Evolutionary conservation across 2,888 invertebrate species (phyloP), one percentile per base, ranked within the genome.

Genomic region (Pyralis farinalis): DNA sequence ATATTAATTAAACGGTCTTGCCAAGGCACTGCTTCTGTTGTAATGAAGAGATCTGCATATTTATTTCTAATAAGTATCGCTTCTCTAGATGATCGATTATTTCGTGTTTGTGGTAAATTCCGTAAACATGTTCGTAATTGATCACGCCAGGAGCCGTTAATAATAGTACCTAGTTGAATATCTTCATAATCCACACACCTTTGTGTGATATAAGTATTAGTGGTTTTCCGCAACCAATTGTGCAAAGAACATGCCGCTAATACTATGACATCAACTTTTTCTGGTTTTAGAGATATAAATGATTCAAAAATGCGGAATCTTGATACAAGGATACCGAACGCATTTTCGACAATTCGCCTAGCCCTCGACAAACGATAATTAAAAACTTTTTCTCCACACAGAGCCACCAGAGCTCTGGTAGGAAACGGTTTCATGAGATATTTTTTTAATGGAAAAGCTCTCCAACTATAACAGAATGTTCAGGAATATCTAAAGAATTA

Each of bases 201-300:
- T 47, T 55, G 55, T 22, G 52, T 52, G 40, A 52, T 53, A 30
- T 16, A 49, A 41, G 38, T 51, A 46, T 45, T 33, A 38, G 46
- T 40, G 10, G 50, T 53, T 51, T 50, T 53, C 21, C 41, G 42
- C 36, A 56, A 37, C 51, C 47, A 55, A 47, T 56, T 55, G 46
- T 56, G 55, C 37, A 58, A 49, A 44, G 47, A 42, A 25, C 49
- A 49, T 3, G 55, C 46, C 25, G 55, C 53, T 38, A 44, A n/a
- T n/a, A n/a, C n/a, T n/a, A n/a, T n/a, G n/a, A n/a, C n/a, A n/a
- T n/a, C n/a, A n/a, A n/a, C n/a, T n/a, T n/a, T n/a, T n/a, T n/a
- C n/a, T n/a, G n/a, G n/a, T n/a, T n/a, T n/a, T n/a, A n/a, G n/a
- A n/a, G n/a, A n/a, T n/a, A n/a, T n/a, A n/a, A n/a, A n/a, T n/a